Evolutionary conservation across 2,797 vertebrate species (phyloP).

Genomic region (Ptychobarbus kaznakovi): DNA sequence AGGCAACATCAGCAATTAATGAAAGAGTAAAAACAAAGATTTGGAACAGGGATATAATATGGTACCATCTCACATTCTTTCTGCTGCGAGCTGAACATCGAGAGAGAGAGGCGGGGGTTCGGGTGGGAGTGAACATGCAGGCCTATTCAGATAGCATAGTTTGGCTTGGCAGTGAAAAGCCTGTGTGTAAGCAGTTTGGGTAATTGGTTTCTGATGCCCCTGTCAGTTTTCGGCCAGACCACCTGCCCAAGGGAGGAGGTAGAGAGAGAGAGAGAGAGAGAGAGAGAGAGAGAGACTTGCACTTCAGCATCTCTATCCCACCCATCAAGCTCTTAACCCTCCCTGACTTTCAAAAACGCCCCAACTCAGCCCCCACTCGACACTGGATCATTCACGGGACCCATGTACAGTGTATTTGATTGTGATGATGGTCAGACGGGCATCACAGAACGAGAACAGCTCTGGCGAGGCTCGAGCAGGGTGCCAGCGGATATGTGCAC

Average conservation of each 20-base stretch:
- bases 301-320: conserved; percentile 33
- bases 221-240: conserved; percentile 80
- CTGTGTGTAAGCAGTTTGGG: conserved; percentile 73
- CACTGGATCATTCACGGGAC: not conserved
- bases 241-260: conserved; percentile 70
- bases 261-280: conserved; percentile 28
- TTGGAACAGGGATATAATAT: not conserved
- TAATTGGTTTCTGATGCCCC: conserved; percentile 87
- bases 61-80: conserved; percentile 45
- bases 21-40: conserved; percentile 14
- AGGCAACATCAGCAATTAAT: not conserved
- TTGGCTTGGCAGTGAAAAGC: conserved; percentile 79
- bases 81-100: conserved; percentile 35
- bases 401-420: conserved; percentile 18
- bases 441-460: not conserved
- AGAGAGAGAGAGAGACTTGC: conserved; percentile 37
- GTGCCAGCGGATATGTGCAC: conserved; percentile 55
- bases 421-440: conserved; percentile 47
- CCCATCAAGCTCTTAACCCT: conserved; percentile 31
- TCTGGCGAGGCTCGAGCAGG: conserved; percentile 37
- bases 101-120: conserved; percentile 36
- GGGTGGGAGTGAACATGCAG: conserved; percentile 64
- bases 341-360: conserved; percentile 5
- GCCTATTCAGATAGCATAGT: conserved; percentile 75
- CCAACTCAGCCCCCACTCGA: not conserved